Conservation (phyloP, 2,797 vertebrate species). For the Bradypodion ventrale region DNA sequence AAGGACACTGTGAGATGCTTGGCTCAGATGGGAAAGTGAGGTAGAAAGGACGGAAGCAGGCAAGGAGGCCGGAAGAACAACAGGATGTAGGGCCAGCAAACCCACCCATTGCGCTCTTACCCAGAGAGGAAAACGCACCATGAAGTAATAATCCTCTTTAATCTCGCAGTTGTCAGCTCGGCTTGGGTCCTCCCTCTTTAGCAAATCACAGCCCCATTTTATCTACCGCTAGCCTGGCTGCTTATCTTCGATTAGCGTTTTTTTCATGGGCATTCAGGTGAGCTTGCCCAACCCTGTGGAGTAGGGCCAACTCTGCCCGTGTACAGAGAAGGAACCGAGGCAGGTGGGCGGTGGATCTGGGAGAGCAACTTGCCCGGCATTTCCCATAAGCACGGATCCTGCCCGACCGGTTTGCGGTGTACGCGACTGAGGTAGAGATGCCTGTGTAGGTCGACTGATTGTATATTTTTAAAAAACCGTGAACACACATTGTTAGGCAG, state of each 20-base stretch:
- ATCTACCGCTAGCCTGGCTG: neutral
- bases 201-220: neutral
- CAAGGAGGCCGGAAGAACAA: neutral
- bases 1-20: neutral
- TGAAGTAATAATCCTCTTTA: neutral
- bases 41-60: neutral
- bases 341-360: no score
- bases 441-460: neutral
- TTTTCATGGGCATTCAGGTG: neutral
- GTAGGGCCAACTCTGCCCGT: neutral
- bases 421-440: no score
- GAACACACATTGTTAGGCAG: no score
- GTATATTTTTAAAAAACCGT: no score
- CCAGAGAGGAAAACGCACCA: neutral
- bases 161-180: neutral
- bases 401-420: neutral
- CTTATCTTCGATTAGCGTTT: neutral
- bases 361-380: neutral
- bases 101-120: neutral
- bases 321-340: neutral
- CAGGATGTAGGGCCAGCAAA: neutral
- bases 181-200: neutral
- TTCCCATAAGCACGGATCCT: no score
- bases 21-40: neutral
- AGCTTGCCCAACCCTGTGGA: neutral